phyloP scores from a whole-genome alignment of 53 echinoderm and acorn worm species.

The Holothuria scabra region DNA sequence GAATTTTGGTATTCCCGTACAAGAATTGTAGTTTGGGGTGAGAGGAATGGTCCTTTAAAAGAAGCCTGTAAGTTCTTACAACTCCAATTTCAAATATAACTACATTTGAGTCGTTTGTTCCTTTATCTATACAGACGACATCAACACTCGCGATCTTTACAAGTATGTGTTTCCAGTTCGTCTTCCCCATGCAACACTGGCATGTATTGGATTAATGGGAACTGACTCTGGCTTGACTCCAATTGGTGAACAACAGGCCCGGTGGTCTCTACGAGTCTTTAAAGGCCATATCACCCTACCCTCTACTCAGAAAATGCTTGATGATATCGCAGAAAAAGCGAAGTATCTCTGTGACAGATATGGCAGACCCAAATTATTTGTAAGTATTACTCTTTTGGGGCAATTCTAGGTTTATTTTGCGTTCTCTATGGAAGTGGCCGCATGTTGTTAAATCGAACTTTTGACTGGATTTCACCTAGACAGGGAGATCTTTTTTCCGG shows the following conservation, averaged over 20 bases:
- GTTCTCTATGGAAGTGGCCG: too few species aligned
- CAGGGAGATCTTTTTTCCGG: too few species aligned
- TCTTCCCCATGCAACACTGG: constrained; percentile 15
- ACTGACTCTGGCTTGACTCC: constrained; percentile 27
- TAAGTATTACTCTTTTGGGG: not conserved
- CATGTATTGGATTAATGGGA: constrained; percentile 13
- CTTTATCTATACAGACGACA: not conserved
- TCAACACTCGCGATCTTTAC: constrained; percentile 11
- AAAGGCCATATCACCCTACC: constrained; percentile 27
- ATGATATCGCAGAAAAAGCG: not conserved
- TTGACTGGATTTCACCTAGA: too few species aligned
- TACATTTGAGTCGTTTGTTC: not conserved
- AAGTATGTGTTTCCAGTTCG: constrained; percentile 3
- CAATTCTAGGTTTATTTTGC: too few species aligned
- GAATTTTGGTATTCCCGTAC: too few species aligned
- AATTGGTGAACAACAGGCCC: constrained; percentile 13
- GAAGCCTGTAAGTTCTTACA: too few species aligned
- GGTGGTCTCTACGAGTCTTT: constrained; percentile 10
- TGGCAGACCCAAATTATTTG: not conserved
- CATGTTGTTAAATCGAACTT: too few species aligned
- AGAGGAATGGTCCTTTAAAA: too few species aligned
- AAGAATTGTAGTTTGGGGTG: too few species aligned
- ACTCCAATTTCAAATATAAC: too few species aligned
- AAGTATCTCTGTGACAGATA: not conserved
- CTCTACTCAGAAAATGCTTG: constrained; percentile 13